Evolutionary conservation across 2,113 vertebrate genomes (phyloP), one percentile per base, ranked within the genome.

Genomic region (Dinomys branickii): DNA sequence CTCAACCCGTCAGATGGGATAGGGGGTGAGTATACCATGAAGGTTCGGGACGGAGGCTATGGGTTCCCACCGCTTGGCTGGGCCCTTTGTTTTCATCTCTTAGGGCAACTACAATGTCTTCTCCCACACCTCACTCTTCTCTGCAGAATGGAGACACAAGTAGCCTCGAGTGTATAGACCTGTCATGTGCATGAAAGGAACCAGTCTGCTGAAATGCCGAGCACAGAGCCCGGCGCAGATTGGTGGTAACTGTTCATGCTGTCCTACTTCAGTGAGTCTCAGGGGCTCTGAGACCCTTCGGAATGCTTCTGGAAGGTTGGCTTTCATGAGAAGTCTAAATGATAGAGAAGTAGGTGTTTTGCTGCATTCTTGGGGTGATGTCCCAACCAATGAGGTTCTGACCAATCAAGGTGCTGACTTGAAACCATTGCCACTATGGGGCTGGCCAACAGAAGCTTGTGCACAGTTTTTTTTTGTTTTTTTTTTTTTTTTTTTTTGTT

Each of bases 171-270:
- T n/a, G 58, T 13, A 14, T 1, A 59, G 52, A 30, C 61, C 1
- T 38, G 50, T 30, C 4, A 3, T 7, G 61, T 50, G 38, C 22
- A 58, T 5, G 6, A 8, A 7, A 30, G n/a, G 69, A 73, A 19
- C 3, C 0, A 20, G 33, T 26, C 33, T 1, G 14, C 17, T 9
- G 17, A 41, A 30, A 33, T 4, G 7, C 35, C 1, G 0, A 61
- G 56, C 38, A 6, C 1, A 24, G 78, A 44, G 41, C 47, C 41
- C 67, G 87, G 20, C 47, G 24, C 1, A 4, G 30, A 28, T 11
- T 52, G 28, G n/a, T 2, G 50, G 44, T 26, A 59, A 5, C 75
- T 38, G 14, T 47, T 52, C 7, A 2, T 6, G 35, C 33, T 38
- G 1, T 28, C 47, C 30, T 12, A 38, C 22, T 35, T 19, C 26